A percentile compares a stretch with the other conserved stretches of the same genome.
Conservation (phyloP, 2,113 vertebrate species). For the Struthio camelus region DNA sequence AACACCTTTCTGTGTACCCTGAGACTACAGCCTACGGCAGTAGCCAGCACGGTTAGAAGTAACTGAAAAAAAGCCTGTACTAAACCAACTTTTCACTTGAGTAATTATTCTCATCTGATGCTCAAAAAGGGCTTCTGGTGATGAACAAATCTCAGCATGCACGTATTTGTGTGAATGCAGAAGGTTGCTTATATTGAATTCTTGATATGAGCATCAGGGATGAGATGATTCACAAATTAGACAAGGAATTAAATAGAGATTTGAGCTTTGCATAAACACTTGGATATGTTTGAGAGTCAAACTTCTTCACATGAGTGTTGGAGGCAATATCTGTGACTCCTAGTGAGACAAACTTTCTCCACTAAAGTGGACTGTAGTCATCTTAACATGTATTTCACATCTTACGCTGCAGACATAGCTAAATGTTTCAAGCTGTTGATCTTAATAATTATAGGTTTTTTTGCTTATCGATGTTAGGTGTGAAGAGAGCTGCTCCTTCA, state of each 20-base stretch:
- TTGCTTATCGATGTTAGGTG: neutral
- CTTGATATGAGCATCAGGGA: neutral
- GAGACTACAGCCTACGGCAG: neutral
- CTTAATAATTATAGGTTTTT: neutral
- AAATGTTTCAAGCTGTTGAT: neutral
- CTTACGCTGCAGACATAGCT: neutral
- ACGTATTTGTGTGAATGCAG: neutral
- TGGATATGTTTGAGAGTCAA: neutral
- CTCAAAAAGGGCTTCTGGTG: neutral
- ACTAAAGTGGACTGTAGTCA: neutral
- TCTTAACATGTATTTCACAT: neutral
- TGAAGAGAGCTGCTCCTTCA: neutral
- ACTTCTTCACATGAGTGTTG: neutral
- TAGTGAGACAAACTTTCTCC: neutral
- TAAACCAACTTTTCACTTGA: constrained; percentile 14
- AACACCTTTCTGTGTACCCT: neutral
- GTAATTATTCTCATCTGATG: constrained; percentile 10
- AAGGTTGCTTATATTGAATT: neutral
- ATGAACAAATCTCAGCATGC: constrained; percentile 22
- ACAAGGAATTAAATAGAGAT: neutral
- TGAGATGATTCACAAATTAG: constrained; percentile 7
- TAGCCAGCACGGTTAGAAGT: neutral
- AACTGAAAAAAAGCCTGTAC: neutral
- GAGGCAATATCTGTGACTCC: neutral
- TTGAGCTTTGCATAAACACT: neutral